These are phyloP conservation scores for Epizoanthus stellaris DNA, from an alignment of 92 coral and sea anemone genomes.

Conservation along the genomic window DNA sequence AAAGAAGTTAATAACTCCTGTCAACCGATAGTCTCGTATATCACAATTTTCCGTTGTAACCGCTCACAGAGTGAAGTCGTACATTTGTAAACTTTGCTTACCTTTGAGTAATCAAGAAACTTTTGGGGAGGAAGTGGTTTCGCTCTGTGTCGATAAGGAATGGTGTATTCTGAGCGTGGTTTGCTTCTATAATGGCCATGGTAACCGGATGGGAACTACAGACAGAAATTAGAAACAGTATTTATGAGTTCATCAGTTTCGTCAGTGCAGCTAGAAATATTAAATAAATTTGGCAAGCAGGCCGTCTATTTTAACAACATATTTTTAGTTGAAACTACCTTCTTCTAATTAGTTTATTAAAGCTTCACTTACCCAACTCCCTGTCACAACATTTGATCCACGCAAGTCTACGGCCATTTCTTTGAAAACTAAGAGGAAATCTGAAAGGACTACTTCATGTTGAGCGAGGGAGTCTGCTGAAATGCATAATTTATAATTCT, in stretches of 20 bases:
- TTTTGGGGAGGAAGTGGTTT: slow-evolving; percentile 93
- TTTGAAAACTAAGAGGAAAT: not conserved
- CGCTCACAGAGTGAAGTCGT: too few species aligned
- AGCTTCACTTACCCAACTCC: slow-evolving; percentile 67
- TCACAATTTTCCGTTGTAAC: too few species aligned
- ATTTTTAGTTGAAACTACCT: not conserved
- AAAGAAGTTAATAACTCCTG: not conserved
- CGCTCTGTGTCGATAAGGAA: slow-evolving; percentile 96
- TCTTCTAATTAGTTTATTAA: not conserved
- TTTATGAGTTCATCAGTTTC: not conserved
- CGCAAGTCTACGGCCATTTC: slow-evolving; percentile 34
- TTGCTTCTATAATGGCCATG: slow-evolving; percentile 97
- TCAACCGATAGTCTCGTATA: not conserved
- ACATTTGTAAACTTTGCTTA: slow-evolving; percentile 18
- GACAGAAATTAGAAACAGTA: slow-evolving; percentile 1
- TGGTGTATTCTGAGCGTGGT: slow-evolving; percentile 84
- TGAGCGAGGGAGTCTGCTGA: not conserved
- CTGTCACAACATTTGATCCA: slow-evolving; percentile 55
- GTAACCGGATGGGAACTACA: slow-evolving; percentile 89
- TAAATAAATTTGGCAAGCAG: not conserved
- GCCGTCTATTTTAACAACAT: not conserved
- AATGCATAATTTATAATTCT: not conserved
- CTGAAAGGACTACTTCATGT: not conserved
- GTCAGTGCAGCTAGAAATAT: not conserved
- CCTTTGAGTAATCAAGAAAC: slow-evolving; percentile 80